These are phyloP conservation scores for Coreius guichenoti DNA, from an alignment of 2,797 vertebrate species.

Conservation along the genomic window DNA sequence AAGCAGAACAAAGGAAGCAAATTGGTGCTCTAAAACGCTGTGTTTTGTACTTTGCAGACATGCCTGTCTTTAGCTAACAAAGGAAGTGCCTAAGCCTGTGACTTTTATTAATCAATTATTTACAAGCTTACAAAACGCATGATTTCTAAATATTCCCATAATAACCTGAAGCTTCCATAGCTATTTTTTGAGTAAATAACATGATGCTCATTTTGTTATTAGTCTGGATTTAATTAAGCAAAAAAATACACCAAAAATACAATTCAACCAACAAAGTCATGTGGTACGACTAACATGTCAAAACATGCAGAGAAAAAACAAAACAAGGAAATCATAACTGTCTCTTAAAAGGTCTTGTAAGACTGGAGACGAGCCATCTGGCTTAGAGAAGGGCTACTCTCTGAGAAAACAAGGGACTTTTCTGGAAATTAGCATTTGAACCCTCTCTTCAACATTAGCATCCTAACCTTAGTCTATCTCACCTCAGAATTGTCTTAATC, in stretches of 20 bases:
- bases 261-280: neutral
- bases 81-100: conserved; percentile 20
- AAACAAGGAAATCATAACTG: neutral
- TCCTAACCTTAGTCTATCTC: too few species aligned
- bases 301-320: neutral
- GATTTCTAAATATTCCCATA: too few species aligned
- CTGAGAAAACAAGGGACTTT: too few species aligned
- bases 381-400: too few species aligned
- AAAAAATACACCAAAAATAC: neutral
- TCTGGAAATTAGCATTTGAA: too few species aligned
- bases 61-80: conserved; percentile 33
- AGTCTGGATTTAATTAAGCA: neutral
- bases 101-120: conserved; percentile 32
- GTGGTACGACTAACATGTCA: neutral
- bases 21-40: conserved; percentile 30
- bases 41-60: conserved; percentile 30
- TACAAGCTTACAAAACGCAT: neutral
- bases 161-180: neutral
- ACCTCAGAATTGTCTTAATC: too few species aligned
- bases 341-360: neutral
- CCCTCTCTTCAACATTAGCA: too few species aligned
- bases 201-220: neutral
- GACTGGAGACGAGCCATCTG: too few species aligned
- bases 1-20: conserved; percentile 48
- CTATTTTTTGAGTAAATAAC: neutral